phyloP scores from a whole-genome alignment of 2,888 invertebrate genomes.

The Dastarcus helophoroides region DNA sequence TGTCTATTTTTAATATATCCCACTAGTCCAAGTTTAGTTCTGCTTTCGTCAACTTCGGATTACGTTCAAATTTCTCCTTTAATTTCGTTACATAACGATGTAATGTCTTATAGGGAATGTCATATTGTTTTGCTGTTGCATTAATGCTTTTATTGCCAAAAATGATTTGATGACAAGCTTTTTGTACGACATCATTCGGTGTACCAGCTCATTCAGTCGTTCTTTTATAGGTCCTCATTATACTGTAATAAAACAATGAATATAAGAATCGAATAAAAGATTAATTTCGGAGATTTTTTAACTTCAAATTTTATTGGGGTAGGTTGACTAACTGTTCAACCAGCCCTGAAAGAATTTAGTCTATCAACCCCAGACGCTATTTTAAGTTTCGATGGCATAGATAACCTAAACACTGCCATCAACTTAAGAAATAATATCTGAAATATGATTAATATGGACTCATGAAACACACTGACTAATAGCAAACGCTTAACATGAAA shows the following conservation, averaged over 20 bases:
- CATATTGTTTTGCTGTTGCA: no score
- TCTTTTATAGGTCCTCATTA: conserved; percentile 14
- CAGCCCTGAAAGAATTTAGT: conserved; percentile 14
- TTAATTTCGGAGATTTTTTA: conserved; percentile 10
- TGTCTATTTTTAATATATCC: conserved; percentile 12
- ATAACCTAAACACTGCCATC: conserved; percentile 13
- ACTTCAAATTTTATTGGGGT: conserved; percentile 12
- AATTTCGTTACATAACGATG: no score
- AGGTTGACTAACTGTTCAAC: conserved; percentile 14
- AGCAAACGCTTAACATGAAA: no score
- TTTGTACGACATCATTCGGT: conserved; percentile 9
- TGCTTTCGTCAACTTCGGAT: no score
- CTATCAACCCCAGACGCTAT: conserved; percentile 11
- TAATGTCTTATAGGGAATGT: no score
- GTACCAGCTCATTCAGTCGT: conserved; percentile 9
- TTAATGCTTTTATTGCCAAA: conserved; percentile 14
- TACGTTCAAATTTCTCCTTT: no score
- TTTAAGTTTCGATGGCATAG: conserved; percentile 11
- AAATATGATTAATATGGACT: no score
- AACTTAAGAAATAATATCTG: conserved; percentile 10
- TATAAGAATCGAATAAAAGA: conserved; percentile 10
- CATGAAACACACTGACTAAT: no score
- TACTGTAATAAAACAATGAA: conserved; percentile 13
- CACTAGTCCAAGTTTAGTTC: no score
- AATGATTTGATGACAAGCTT: conserved; percentile 12